Evolutionary conservation across 2,797 vertebrate genomes (phyloP).

Genomic region (Gymnothorax reevesii): DNA sequence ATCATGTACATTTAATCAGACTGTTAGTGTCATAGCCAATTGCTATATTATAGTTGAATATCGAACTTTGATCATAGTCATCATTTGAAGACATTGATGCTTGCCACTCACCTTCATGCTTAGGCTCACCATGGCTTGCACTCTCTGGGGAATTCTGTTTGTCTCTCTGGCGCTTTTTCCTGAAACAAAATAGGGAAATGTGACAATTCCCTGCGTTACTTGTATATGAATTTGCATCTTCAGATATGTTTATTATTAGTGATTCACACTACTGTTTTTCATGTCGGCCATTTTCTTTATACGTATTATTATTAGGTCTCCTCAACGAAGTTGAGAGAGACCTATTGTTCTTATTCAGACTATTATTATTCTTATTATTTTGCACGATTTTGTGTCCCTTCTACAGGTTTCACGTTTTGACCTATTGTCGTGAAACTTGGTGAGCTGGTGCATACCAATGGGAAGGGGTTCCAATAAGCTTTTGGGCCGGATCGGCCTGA

Average conservation of each 20-base stretch:
- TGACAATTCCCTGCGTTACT: background rate
- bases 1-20: background rate
- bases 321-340: too few species aligned
- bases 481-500: too few species aligned
- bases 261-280: too few species aligned
- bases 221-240: background rate
- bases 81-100: background rate
- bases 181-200: conserved; percentile 52
- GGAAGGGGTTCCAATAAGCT: too few species aligned
- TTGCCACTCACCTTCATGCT: conserved; percentile 80
- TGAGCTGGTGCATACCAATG: too few species aligned
- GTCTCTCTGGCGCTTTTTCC: conserved; percentile 83
- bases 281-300: too few species aligned
- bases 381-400: too few species aligned
- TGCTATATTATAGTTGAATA: background rate
- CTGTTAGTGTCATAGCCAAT: background rate
- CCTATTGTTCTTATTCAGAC: too few species aligned
- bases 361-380: too few species aligned
- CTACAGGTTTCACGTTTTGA: too few species aligned
- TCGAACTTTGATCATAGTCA: background rate
- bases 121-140: conserved; percentile 81
- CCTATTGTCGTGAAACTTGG: too few species aligned
- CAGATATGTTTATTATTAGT: background rate
- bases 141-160: conserved; percentile 79
- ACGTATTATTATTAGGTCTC: too few species aligned